phyloP scores from a whole-genome alignment of 1,140 invertebrate species.

The Olivierus martensii region DNA sequence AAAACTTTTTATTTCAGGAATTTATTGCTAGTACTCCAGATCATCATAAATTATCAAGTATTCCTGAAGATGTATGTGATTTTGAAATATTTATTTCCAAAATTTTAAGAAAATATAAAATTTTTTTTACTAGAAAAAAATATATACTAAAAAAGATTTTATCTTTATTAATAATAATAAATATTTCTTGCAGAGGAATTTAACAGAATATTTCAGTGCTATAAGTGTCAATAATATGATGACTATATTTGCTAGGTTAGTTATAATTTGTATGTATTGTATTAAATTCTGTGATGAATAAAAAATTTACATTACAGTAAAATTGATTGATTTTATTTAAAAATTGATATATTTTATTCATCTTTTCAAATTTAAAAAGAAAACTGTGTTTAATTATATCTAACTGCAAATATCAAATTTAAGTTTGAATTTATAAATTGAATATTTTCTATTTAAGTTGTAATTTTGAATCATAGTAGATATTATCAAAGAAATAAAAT shows the following conservation, averaged over 20 bases:
- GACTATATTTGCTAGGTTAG: constrained; percentile 57
- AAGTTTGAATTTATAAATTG: too few species aligned
- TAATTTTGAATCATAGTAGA: too few species aligned
- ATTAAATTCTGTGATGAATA: too few species aligned
- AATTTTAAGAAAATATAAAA: not conserved
- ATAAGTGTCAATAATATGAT: constrained; percentile 86
- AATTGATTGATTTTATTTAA: too few species aligned
- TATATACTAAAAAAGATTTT: constrained; percentile 6
- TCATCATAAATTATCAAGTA: constrained; percentile 68
- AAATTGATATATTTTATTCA: too few species aligned
- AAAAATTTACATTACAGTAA: too few species aligned
- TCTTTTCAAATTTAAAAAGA: too few species aligned
- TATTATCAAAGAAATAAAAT: too few species aligned
- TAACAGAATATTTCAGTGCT: constrained; percentile 92
- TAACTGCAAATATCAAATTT: too few species aligned
- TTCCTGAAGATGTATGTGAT: constrained; percentile 85
- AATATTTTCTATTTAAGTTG: too few species aligned
- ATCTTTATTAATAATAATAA: constrained; percentile 24
- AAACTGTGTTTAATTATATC: too few species aligned
- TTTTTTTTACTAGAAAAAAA: not conserved
- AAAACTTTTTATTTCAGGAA: constrained; percentile 45
- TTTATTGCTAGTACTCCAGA: constrained; percentile 64
- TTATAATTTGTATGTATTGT: not conserved
- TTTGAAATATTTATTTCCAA: constrained; percentile 4
- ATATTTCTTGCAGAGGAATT: constrained; percentile 73